Evolutionary conservation across 2,888 invertebrate species (phyloP).

Genomic region (Lottia scabra): DNA sequence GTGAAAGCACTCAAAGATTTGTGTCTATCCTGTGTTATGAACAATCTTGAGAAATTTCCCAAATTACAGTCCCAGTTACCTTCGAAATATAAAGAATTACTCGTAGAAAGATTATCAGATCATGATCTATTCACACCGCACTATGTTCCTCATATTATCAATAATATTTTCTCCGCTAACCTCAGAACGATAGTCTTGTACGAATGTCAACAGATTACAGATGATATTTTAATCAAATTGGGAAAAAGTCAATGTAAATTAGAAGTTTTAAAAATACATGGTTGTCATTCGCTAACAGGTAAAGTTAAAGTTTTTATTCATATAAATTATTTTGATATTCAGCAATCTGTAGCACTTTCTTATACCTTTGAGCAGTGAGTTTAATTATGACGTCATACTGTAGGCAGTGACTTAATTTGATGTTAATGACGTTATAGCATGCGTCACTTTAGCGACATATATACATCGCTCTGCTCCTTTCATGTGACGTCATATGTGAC

Average conservation of each 20-base stretch:
- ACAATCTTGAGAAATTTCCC: slow-evolving; percentile 46
- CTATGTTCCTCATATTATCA: slow-evolving; percentile 46
- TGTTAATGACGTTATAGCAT: too few relatives aligned
- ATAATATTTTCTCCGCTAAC: slow-evolving; percentile 45
- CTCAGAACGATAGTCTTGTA: slow-evolving; percentile 48
- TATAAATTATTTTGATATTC: too few relatives aligned
- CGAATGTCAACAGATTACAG: slow-evolving; percentile 57
- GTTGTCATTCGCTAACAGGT: slow-evolving; percentile 57
- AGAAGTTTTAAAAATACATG: slow-evolving; percentile 45
- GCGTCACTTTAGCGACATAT: too few relatives aligned
- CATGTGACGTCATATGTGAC: too few relatives aligned
- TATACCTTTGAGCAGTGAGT: too few relatives aligned
- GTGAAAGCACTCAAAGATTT: slow-evolving; percentile 56
- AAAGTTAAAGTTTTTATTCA: background rate
- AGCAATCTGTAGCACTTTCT: too few relatives aligned
- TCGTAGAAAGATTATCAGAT: slow-evolving; percentile 52
- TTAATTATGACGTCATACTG: too few relatives aligned
- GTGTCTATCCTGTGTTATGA: slow-evolving; percentile 51
- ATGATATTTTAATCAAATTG: slow-evolving; percentile 45
- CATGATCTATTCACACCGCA: slow-evolving; percentile 51
- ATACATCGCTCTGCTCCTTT: too few relatives aligned
- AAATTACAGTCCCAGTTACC: slow-evolving; percentile 48
- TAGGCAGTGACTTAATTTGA: too few relatives aligned
- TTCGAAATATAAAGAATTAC: slow-evolving; percentile 56
- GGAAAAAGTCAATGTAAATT: slow-evolving; percentile 46